Percentiles rank a stretch among this genome's conserved stretches.
Conservation (phyloP, 2,888 invertebrate species). For the Xestoiulus laeticollis region DNA sequence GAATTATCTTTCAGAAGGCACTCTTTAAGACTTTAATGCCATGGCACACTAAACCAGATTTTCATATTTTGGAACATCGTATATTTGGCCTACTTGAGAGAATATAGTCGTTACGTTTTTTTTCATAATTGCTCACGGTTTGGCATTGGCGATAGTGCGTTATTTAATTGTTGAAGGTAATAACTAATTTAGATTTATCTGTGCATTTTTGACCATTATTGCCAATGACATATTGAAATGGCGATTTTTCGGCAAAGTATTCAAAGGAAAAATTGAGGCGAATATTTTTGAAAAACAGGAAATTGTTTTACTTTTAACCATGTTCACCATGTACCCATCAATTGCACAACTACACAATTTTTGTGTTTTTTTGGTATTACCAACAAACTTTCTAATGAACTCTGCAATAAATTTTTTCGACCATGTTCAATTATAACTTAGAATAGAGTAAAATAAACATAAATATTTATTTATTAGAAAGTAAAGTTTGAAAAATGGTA, state of each 20-base stretch:
- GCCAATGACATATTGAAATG: not conserved
- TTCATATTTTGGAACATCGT: not conserved
- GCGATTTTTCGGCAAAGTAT: not conserved
- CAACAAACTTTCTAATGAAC: no score
- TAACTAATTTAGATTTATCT: constrained; percentile 10
- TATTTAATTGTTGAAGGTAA: not conserved
- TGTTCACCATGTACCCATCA: no score
- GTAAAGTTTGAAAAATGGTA: no score
- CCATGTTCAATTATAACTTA: no score
- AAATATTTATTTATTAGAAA: no score
- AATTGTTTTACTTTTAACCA: not conserved
- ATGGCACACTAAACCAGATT: constrained; percentile 32
- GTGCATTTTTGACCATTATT: not conserved
- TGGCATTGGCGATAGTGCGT: constrained; percentile 10
- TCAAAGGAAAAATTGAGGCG: not conserved
- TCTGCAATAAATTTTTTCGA: no score
- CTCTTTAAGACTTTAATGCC: not conserved
- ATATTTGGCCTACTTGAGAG: constrained; percentile 16
- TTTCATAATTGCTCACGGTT: not conserved
- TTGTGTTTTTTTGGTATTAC: no score
- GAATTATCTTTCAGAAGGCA: not conserved
- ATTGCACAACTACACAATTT: no score
- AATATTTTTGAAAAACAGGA: not conserved
- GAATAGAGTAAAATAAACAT: no score
- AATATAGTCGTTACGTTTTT: not conserved